phyloP scores from a whole-genome alignment of 2,113 vertebrate species.

The Cyrtonyx montezumae region DNA sequence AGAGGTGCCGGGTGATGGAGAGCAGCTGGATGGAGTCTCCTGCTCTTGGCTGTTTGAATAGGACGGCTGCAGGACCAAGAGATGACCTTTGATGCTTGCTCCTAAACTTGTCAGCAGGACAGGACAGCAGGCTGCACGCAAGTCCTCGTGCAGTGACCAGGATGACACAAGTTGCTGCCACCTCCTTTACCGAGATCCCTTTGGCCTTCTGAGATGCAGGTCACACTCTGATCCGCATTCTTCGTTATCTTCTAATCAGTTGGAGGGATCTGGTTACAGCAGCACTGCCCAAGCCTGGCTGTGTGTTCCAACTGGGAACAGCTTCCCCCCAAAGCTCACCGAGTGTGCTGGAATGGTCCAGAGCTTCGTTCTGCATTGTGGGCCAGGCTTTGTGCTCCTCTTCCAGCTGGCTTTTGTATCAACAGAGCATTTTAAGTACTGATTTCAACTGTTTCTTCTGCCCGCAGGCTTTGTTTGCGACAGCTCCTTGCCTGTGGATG shows the following conservation, averaged over 20 bases:
- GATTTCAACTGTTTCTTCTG: neutral
- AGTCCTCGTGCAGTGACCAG: neutral
- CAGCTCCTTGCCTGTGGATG: neutral
- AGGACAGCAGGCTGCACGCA: accelerated
- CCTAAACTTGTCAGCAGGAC: accelerated
- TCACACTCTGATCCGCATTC: neutral
- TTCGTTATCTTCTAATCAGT: neutral
- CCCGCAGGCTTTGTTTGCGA: neutral
- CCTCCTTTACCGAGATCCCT: accelerated
- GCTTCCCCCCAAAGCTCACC: neutral
- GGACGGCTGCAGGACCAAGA: accelerated
- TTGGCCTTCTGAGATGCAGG: neutral
- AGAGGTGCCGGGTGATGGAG: neutral
- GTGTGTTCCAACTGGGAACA: neutral
- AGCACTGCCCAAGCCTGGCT: accelerated
- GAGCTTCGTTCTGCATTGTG: neutral
- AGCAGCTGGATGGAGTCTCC: neutral
- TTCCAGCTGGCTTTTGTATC: neutral
- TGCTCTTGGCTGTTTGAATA: neutral
- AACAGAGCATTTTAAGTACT: neutral
- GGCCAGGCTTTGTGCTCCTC: neutral
- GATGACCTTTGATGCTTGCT: accelerated
- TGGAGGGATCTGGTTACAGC: neutral
- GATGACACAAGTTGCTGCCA: accelerated
- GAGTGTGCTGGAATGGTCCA: neutral